Conservation (phyloP, 2,888 invertebrate genomes). For the Chymomyza amoena region DNA sequence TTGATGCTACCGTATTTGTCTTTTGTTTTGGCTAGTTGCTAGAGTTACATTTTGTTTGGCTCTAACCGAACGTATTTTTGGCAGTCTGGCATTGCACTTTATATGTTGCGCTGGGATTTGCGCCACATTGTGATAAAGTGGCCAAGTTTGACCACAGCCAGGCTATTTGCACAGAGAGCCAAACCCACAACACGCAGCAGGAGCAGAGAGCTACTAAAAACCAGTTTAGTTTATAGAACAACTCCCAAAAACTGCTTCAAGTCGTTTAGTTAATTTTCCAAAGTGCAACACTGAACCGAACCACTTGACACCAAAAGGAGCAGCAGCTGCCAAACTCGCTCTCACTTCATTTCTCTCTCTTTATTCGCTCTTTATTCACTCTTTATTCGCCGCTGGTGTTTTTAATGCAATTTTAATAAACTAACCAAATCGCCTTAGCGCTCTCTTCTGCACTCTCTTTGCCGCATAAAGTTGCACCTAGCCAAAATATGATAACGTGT, state of each 20-base stretch:
- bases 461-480: background rate
- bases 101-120: constrained; percentile 15
- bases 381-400: background rate
- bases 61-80: constrained; percentile 3
- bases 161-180: too few relatives aligned
- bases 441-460: background rate
- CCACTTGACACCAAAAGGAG: background rate
- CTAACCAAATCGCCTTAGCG: constrained; percentile 17
- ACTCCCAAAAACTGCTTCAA: background rate
- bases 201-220: background rate
- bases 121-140: constrained; percentile 39
- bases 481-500: constrained; percentile 21
- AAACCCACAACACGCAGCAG: background rate
- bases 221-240: constrained; percentile 20
- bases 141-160: constrained; percentile 13
- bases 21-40: constrained; percentile 8
- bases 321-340: background rate
- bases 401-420: constrained; percentile 45
- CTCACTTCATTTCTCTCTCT: background rate
- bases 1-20: background rate
- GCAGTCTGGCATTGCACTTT: background rate
- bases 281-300: constrained; percentile 13
- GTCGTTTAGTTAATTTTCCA: constrained; percentile 11
- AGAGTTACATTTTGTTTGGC: constrained; percentile 1
- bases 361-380: background rate